Evolutionary conservation across 2,888 invertebrate genomes (phyloP), one percentile per base, ranked within the genome.

Genomic region (Xanthorhoe designata): DNA sequence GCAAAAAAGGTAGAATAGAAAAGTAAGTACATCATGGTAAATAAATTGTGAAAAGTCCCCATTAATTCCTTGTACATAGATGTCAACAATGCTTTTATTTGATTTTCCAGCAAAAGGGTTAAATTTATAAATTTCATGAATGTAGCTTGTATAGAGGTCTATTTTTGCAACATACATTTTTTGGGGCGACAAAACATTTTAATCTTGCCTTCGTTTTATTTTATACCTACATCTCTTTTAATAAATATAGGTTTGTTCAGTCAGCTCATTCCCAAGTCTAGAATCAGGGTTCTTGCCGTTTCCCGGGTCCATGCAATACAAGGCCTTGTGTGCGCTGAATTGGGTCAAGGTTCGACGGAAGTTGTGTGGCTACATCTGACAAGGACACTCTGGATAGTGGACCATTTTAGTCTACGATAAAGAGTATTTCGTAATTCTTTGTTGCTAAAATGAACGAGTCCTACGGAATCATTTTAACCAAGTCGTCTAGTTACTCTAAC

Each of bases 291-390:
- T 42, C 10, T 42, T 42, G 13, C 38, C 13, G 38, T 42, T 42
- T 42, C 49, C 35, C 55, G 9, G 19, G 13, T 47, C 35, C 42
- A 32, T 32, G 32, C 4, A 51, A 42, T 64, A 54, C 55, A 63
- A 49, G 29, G 51, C 54, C 51, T 55, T 55, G 62, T 50, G 53
- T 53, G 45, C 24, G 13, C 58, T 58, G 52, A 67, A 63, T 35
- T 60, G 29, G 62, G 62, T 60, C 66, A 67, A 67, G 63, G 60
- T 60, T 60, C 24, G 55, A 53, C 64, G 64, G 64, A 60, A 51
- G 60, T 15, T 42, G 32, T 32, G 15, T 29, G 24, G 18, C 42
- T 55, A 47, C 17, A 52, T 49, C 61, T 38, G 35, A 18, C 50
- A 50, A 64, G 50, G 55, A 65, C 49, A 55, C 38, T 2, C 3